phyloP scores from a whole-genome alignment of 2,113 vertebrate genomes.

The Galbula dea region DNA sequence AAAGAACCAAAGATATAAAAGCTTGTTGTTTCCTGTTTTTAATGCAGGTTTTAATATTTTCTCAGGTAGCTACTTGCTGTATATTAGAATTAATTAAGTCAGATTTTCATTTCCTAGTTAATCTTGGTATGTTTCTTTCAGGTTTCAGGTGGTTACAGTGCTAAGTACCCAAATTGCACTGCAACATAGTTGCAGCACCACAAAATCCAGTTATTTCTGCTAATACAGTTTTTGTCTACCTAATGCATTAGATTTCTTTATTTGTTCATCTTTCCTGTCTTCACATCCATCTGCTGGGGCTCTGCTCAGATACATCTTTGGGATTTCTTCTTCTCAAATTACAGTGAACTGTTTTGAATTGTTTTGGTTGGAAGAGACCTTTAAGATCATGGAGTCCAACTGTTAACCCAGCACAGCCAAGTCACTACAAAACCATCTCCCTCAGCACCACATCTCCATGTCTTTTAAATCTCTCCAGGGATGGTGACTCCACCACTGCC shows the following conservation, averaged over 20 bases:
- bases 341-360: too few relatives aligned
- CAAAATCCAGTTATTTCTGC: background rate
- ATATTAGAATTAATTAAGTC: background rate
- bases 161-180: background rate
- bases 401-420: too few relatives aligned
- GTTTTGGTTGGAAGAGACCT: too few relatives aligned
- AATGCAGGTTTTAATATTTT: background rate
- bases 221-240: background rate
- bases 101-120: background rate
- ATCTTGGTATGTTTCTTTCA: background rate
- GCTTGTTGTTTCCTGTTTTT: background rate
- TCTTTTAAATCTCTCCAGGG: too few relatives aligned
- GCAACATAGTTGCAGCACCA: background rate
- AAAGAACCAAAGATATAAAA: background rate
- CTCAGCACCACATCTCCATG: too few relatives aligned
- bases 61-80: background rate
- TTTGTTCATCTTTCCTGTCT: background rate
- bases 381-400: too few relatives aligned
- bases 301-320: background rate
- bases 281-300: background rate
- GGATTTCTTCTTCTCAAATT: background rate
- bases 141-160: background rate
- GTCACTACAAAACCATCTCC: too few relatives aligned
- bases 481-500: too few relatives aligned
- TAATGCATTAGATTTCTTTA: background rate